These are phyloP conservation scores for Napeogenes inachia DNA, from an alignment of 2,888 invertebrate genomes.

Conservation along the genomic window DNA sequence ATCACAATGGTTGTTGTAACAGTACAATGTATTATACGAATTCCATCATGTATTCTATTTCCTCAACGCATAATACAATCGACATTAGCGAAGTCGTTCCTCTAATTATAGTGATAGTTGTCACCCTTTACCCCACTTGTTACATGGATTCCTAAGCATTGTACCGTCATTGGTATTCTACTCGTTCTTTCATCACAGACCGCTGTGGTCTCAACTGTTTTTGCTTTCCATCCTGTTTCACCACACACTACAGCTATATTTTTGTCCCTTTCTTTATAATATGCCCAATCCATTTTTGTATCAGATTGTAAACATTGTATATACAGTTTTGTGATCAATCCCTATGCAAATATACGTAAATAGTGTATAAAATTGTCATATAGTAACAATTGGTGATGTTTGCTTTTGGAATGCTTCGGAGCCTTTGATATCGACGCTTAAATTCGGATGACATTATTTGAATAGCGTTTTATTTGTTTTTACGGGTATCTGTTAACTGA, in stretches of 20 bases:
- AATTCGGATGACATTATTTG: slow-evolving; percentile 46
- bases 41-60: slow-evolving; percentile 29
- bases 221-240: slow-evolving; percentile 46
- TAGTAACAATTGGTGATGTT: slow-evolving; percentile 49
- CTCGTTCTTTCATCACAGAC: slow-evolving; percentile 56
- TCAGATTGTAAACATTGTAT: slow-evolving; percentile 52
- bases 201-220: slow-evolving; percentile 68
- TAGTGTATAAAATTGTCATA: slow-evolving; percentile 35
- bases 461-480: slow-evolving; percentile 27
- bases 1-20: slow-evolving; percentile 13
- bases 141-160: slow-evolving; percentile 66
- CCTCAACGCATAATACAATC: slow-evolving; percentile 36
- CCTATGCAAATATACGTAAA: slow-evolving; percentile 48
- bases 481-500: background rate
- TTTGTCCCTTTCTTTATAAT: slow-evolving; percentile 52
- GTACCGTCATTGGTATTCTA: slow-evolving; percentile 59
- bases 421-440: slow-evolving; percentile 51
- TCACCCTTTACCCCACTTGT: slow-evolving; percentile 74
- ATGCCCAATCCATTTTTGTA: slow-evolving; percentile 51
- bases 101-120: slow-evolving; percentile 68
- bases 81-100: slow-evolving; percentile 31
- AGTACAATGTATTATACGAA: slow-evolving; percentile 18
- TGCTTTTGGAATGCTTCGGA: slow-evolving; percentile 57
- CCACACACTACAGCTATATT: slow-evolving; percentile 35
- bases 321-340: slow-evolving; percentile 55